Conservation (phyloP, 2,888 invertebrate species). For the Boloria euphrosyne region DNA sequence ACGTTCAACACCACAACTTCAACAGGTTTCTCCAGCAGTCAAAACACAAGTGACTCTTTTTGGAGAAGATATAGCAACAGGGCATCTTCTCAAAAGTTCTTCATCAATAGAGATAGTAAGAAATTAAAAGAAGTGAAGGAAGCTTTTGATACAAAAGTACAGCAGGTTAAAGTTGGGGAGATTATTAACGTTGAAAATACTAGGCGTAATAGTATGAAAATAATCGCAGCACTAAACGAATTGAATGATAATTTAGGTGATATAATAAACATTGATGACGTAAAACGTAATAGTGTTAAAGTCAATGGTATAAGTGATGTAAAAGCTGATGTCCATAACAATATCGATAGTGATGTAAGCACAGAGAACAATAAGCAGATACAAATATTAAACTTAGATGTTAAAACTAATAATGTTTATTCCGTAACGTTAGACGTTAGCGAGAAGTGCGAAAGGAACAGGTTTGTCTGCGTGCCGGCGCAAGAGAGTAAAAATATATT, state of each 20-base stretch:
- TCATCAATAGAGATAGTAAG: conserved; percentile 65
- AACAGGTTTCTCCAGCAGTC: conserved; percentile 82
- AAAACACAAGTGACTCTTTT: conserved; percentile 83
- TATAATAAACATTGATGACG: conserved; percentile 40
- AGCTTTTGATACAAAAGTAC: conserved; percentile 51
- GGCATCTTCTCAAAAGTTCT: conserved; percentile 68
- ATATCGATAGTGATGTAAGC: conserved; percentile 50
- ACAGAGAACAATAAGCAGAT: conserved; percentile 77
- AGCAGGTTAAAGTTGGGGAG: conserved; percentile 70
- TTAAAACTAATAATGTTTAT: conserved; percentile 77
- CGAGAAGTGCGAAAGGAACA: conserved; percentile 64
- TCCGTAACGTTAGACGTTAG: conserved; percentile 76
- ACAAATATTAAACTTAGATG: conserved; percentile 79
- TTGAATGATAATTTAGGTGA: conserved; percentile 50
- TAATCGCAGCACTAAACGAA: conserved; percentile 70
- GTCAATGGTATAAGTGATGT: conserved; percentile 47
- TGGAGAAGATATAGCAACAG: conserved; percentile 84
- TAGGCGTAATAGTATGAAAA: conserved; percentile 77
- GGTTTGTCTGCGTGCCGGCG: conserved; percentile 72
- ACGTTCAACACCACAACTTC: conserved; percentile 86
- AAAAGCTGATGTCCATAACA: conserved; percentile 57
- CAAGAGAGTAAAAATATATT: conserved; percentile 74
- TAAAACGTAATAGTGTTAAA: conserved; percentile 36
- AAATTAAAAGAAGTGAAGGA: conserved; percentile 59
- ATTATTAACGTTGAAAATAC: conserved; percentile 74